Percentiles rank a stretch among this genome's conserved stretches.
Evolutionary conservation across 2,797 vertebrate species (phyloP).

Genomic region (Podarcis siculus): DNA sequence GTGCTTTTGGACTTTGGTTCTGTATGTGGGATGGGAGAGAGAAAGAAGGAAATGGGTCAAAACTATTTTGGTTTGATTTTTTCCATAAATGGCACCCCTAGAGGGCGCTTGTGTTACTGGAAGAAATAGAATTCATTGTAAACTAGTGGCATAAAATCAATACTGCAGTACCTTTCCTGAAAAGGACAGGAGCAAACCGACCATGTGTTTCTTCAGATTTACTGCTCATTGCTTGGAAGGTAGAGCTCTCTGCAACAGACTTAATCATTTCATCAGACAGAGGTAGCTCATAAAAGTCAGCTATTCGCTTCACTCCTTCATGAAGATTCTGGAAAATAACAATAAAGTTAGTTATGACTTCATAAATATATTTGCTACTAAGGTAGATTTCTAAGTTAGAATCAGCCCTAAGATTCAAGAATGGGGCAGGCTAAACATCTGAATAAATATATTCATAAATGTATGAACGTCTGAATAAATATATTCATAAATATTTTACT

Average conservation of each 20-base stretch:
- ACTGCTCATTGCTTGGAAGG: conserved; percentile 63
- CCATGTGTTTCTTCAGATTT: conserved; percentile 63
- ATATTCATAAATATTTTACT: neutral
- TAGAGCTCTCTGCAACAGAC: conserved; percentile 60
- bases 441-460: neutral
- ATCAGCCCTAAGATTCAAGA: neutral
- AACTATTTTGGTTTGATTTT: neutral
- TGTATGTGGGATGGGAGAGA: no score
- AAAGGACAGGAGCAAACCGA: conserved; percentile 57
- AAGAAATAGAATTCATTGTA: neutral
- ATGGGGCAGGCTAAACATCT: neutral
- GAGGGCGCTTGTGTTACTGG: neutral
- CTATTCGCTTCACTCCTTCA: conserved; percentile 67
- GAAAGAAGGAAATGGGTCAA: no score
- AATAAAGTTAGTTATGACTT: neutral
- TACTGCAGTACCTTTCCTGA: conserved; percentile 69
- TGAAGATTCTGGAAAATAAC: conserved; percentile 72
- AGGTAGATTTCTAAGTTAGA: neutral
- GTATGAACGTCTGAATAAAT: neutral
- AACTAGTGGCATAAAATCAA: neutral
- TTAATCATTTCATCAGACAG: conserved; percentile 71
- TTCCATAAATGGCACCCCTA: neutral
- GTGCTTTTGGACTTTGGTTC: no score
- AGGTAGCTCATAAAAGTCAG: conserved; percentile 74
- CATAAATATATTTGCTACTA: neutral